Conservation (phyloP, 2,888 invertebrate genomes). For the Acleris holmiana region DNA sequence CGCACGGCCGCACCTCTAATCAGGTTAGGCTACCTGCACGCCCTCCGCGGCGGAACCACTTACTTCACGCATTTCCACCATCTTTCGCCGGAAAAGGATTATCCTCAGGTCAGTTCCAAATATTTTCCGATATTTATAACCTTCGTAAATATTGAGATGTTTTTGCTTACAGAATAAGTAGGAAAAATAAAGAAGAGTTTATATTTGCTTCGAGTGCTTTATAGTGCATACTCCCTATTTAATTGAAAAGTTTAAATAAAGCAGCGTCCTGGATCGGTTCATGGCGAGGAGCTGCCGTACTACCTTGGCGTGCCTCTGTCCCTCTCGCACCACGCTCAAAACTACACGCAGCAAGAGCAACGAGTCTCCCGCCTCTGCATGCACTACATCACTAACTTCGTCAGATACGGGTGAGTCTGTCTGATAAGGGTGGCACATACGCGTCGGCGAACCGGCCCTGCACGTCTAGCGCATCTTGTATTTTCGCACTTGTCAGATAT, state of each 20-base stretch:
- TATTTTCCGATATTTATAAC: not conserved
- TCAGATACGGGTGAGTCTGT: conserved; percentile 91
- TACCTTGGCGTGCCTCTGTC: conserved; percentile 92
- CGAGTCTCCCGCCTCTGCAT: conserved; percentile 91
- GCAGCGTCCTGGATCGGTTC: conserved; percentile 91
- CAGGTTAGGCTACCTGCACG: conserved; percentile 91
- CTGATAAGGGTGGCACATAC: not conserved
- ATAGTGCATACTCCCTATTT: not conserved
- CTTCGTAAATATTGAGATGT: too few species aligned
- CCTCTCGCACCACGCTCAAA: conserved; percentile 86
- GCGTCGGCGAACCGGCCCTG: too few species aligned
- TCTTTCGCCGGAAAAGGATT: conserved; percentile 92
- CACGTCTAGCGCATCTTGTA: too few species aligned
- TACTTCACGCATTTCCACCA: conserved; percentile 96
- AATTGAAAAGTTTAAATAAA: conserved; percentile 44
- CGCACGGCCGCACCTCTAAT: conserved; percentile 94
- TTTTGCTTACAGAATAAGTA: too few species aligned
- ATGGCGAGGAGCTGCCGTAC: conserved; percentile 94
- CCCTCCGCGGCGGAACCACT: conserved; percentile 90
- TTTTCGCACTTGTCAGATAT: too few species aligned
- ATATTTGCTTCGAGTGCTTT: too few species aligned
- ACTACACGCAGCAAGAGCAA: conserved; percentile 91
- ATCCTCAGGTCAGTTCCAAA: conserved; percentile 86
- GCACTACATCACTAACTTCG: conserved; percentile 94
- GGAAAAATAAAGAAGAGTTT: too few species aligned